Conservation (phyloP, 2,888 invertebrate genomes). For the Ypsolopha sequella region DNA sequence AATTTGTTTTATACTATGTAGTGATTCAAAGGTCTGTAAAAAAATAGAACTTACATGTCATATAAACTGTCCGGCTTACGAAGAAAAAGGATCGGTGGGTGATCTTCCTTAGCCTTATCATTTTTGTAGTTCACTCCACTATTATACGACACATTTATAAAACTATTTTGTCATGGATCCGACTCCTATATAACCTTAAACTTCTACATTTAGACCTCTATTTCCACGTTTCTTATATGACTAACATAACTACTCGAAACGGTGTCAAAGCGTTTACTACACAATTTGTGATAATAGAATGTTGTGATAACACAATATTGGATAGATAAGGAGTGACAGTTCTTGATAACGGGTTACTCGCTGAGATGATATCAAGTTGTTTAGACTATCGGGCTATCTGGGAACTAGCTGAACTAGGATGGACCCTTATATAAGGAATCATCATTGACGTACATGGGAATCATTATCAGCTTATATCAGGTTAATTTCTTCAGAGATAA, state of each 20-base stretch:
- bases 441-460: no score
- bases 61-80: conserved; percentile 51
- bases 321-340: background rate
- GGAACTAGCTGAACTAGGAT: no score
- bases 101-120: conserved; percentile 46
- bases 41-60: conserved; percentile 52
- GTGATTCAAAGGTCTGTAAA: no score
- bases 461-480: no score
- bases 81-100: conserved; percentile 50
- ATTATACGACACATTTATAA: background rate
- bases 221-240: no score
- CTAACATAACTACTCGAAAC: background rate
- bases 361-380: no score
- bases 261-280: background rate
- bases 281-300: background rate
- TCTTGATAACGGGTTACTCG: background rate
- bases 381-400: no score
- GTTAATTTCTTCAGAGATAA: no score
- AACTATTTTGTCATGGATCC: background rate
- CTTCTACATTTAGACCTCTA: conserved; percentile 6
- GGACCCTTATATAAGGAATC: no score
- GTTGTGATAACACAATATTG: background rate
- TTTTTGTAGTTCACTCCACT: conserved; percentile 15
- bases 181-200: background rate
- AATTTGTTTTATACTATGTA: no score